Evolutionary conservation across 2,888 invertebrate genomes (phyloP).

Genomic region (Heteropelma amictum): DNA sequence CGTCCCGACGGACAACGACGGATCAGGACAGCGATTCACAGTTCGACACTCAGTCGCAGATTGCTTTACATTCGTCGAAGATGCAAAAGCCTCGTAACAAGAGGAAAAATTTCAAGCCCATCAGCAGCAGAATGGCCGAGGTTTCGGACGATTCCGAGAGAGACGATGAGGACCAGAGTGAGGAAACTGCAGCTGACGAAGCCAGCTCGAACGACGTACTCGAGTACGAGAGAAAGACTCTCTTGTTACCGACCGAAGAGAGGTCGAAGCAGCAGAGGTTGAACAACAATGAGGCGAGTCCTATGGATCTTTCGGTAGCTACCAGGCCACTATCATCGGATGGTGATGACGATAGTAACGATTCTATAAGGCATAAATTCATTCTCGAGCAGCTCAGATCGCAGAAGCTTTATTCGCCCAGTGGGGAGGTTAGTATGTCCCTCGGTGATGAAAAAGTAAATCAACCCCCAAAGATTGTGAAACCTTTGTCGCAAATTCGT

Average conservation of each 20-base stretch:
- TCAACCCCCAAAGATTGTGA: not conserved
- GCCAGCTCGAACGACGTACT: conserved; percentile 65
- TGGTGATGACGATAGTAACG: conserved; percentile 72
- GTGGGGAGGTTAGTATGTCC: conserved; percentile 69
- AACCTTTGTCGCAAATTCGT: too few relatives aligned
- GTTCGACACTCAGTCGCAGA: conserved; percentile 71
- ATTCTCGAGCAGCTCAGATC: conserved; percentile 74
- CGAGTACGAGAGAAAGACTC: conserved; percentile 70
- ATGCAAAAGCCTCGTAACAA: conserved; percentile 78
- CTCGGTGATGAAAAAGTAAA: not conserved
- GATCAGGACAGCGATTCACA: conserved; percentile 76
- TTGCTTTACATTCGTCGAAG: conserved; percentile 63
- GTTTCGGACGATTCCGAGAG: conserved; percentile 74
- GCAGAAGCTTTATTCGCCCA: conserved; percentile 74
- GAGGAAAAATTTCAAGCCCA: conserved; percentile 79
- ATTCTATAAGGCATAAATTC: conserved; percentile 75
- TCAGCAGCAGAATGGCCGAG: conserved; percentile 77
- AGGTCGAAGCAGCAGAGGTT: conserved; percentile 69
- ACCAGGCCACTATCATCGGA: conserved; percentile 75
- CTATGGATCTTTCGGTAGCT: conserved; percentile 75
- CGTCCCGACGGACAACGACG: conserved; percentile 72
- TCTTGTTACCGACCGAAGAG: conserved; percentile 67
- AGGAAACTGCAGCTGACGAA: conserved; percentile 61
- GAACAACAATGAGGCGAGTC: conserved; percentile 74
- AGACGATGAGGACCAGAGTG: conserved; percentile 64